Percentiles rank a stretch among this genome's conserved stretches.
Evolutionary conservation across 2,888 invertebrate genomes (phyloP).

Genomic region (Branchellion lobata): DNA sequence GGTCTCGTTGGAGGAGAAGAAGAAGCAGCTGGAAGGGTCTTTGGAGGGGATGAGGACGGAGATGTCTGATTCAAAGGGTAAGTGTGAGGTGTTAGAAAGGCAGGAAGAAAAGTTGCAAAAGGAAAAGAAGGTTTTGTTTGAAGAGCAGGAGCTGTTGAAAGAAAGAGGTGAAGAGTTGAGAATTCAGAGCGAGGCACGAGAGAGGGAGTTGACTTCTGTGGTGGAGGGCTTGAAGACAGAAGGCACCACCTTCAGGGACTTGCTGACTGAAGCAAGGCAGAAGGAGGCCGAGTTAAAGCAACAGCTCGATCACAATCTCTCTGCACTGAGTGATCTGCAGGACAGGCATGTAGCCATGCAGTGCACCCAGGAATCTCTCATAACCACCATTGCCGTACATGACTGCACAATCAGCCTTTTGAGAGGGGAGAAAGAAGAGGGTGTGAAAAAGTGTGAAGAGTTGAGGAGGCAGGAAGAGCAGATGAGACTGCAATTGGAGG

Average conservation of each 20-base stretch:
- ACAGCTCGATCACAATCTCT: no score
- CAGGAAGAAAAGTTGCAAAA: no score
- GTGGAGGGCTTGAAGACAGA: no score
- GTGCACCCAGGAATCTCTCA: not conserved
- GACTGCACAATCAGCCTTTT: not conserved
- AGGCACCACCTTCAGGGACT: no score
- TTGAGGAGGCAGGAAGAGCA: not conserved
- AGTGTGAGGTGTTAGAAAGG: not conserved
- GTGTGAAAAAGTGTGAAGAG: not conserved
- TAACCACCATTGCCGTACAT: not conserved
- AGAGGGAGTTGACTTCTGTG: no score
- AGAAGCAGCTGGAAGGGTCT: not conserved
- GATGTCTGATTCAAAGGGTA: not conserved
- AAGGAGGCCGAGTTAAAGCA: no score
- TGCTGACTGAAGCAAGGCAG: no score
- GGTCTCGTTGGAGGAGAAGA: not conserved
- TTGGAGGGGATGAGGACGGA: not conserved
- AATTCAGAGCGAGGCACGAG: no score
- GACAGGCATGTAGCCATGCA: no score
- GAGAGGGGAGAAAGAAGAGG: not conserved
- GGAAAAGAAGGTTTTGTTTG: not conserved
- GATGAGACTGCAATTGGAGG: not conserved
- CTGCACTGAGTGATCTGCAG: no score
- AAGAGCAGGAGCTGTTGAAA: not conserved
- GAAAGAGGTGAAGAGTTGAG: not conserved